Percentiles rank a stretch among this genome's conserved stretches.
phyloP scores from a whole-genome alignment of 1,140 invertebrate genomes.

The Riptortus pedestris region DNA sequence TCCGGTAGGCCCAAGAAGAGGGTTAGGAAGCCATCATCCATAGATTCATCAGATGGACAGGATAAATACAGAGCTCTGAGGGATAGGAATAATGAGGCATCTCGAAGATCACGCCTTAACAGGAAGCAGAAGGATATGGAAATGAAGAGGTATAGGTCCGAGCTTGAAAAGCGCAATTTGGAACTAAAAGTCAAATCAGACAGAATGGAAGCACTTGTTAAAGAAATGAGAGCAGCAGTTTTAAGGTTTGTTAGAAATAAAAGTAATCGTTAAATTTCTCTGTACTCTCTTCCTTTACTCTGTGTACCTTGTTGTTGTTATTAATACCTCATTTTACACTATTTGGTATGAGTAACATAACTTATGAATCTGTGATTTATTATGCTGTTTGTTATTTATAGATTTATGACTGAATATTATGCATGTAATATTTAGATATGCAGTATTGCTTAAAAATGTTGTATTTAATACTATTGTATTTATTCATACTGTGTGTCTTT shows the following conservation, averaged over 20 bases:
- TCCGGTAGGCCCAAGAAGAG: neutral
- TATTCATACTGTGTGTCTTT: too few relatives aligned
- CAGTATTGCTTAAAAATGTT: too few relatives aligned
- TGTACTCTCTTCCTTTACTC: neutral
- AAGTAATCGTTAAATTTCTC: neutral
- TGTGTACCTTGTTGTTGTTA: neutral
- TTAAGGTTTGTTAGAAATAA: conserved; percentile 27
- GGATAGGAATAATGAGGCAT: conserved; percentile 66
- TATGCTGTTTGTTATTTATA: neutral
- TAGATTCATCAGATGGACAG: neutral
- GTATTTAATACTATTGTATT: too few relatives aligned
- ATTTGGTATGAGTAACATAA: neutral
- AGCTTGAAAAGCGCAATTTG: conserved; percentile 40
- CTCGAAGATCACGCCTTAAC: conserved; percentile 56
- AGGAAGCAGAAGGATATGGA: conserved; percentile 54
- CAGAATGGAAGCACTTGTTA: conserved; percentile 42
- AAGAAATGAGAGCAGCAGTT: conserved; percentile 39
- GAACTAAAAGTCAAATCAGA: conserved; percentile 41
- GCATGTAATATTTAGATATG: too few relatives aligned
- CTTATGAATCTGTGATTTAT: neutral
- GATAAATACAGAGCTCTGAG: conserved; percentile 51
- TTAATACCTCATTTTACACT: neutral
- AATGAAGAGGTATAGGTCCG: conserved; percentile 35
- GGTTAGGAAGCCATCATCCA: neutral
- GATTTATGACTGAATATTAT: too few relatives aligned